Evolutionary conservation across 2,888 invertebrate species (phyloP).

Genomic region (Brachyptera putata): DNA sequence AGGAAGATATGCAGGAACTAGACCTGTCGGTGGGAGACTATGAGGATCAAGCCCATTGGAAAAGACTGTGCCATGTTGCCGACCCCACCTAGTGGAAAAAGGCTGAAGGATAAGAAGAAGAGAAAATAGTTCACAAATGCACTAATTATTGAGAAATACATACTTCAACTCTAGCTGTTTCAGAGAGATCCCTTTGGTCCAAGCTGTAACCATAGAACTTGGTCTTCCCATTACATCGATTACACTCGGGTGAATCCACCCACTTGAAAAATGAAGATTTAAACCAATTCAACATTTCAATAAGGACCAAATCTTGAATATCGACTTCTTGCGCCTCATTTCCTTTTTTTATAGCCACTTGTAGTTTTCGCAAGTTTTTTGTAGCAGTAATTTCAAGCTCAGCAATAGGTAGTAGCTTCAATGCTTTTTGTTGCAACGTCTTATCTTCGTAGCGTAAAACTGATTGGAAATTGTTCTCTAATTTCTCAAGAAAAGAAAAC

Average conservation of each 20-base stretch:
- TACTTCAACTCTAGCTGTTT: slow-evolving; percentile 57
- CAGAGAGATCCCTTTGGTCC: slow-evolving; percentile 40
- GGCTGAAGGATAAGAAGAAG: too few species aligned
- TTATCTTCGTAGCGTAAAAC: slow-evolving; percentile 67
- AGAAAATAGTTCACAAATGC: too few species aligned
- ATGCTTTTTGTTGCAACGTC: slow-evolving; percentile 60
- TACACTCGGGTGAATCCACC: slow-evolving; percentile 77
- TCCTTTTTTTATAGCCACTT: slow-evolving; percentile 54
- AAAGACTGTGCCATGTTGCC: too few species aligned
- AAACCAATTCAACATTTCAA: slow-evolving; percentile 86
- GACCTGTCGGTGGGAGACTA: too few species aligned
- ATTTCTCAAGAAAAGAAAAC: slow-evolving; percentile 43
- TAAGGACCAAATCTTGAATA: slow-evolving; percentile 66
- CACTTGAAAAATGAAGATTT: slow-evolving; percentile 88
- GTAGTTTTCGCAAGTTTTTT: slow-evolving; percentile 56
- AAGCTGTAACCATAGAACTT: slow-evolving; percentile 45
- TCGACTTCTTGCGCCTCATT: slow-evolving; percentile 43
- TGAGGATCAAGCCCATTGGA: too few species aligned
- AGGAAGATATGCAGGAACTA: too few species aligned
- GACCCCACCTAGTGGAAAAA: too few species aligned
- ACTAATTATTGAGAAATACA: too few species aligned
- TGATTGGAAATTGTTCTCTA: slow-evolving; percentile 51
- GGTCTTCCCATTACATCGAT: slow-evolving; percentile 58
- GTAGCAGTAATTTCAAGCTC: slow-evolving; percentile 61
- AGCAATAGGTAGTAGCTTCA: slow-evolving; percentile 61